Percentiles rank a stretch among this genome's conserved stretches.
Conservation (phyloP, 2,113 vertebrate species). For the Serinus canaria region DNA sequence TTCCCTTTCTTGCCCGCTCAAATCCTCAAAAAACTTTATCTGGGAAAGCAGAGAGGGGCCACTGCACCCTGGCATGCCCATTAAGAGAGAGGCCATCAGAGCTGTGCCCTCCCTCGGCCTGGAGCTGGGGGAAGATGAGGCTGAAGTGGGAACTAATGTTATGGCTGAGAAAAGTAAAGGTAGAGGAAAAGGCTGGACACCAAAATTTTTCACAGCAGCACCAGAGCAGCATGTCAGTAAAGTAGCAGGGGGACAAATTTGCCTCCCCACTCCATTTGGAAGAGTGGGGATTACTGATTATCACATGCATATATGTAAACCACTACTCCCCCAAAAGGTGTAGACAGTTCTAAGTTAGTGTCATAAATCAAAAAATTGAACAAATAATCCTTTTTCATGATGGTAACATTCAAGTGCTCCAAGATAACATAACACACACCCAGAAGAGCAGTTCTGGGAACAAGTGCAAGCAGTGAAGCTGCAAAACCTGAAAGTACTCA, state of each 20-base stretch:
- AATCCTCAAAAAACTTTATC: neutral
- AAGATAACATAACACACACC: accelerated
- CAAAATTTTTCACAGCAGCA: neutral
- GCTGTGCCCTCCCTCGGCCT: neutral
- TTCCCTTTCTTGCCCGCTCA: neutral
- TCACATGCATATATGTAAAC: neutral
- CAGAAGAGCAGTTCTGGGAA: neutral
- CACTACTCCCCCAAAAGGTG: neutral
- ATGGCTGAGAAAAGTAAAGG: neutral
- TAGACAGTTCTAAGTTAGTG: neutral
- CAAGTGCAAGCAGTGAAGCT: neutral
- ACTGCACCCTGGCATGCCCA: neutral
- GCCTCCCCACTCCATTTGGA: neutral
- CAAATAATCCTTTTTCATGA: neutral
- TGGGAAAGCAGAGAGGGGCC: neutral
- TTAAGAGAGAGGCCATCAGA: neutral
- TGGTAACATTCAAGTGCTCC: neutral
- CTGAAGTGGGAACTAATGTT: neutral
- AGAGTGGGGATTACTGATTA: neutral
- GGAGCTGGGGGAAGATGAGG: neutral
- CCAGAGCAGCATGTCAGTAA: neutral
- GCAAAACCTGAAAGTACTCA: neutral
- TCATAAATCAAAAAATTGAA: neutral
- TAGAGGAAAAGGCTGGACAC: neutral
- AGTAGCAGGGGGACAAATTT: neutral